Conservation (phyloP, 2,888 invertebrate genomes). For the Caenorhabditis doughertyi region DNA sequence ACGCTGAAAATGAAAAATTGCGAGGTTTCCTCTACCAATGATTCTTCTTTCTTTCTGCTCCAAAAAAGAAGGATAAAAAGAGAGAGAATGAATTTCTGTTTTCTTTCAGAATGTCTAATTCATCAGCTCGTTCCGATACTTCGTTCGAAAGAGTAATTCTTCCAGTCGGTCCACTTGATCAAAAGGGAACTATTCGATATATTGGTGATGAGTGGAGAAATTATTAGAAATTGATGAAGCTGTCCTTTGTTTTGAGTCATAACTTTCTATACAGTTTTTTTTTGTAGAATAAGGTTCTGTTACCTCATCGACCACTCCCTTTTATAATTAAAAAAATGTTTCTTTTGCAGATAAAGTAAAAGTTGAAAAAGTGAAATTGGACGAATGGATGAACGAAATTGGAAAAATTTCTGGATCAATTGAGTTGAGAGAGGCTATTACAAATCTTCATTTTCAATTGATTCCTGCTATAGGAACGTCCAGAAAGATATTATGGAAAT, state of each 20-base stretch:
- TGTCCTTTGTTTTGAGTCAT: slow-evolving; percentile 12
- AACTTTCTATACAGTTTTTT: slow-evolving; percentile 30
- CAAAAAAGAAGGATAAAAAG: not conserved
- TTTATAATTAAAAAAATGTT: not conserved
- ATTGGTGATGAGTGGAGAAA: slow-evolving; percentile 12
- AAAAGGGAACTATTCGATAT: slow-evolving; percentile 3
- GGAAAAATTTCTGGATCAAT: slow-evolving; percentile 28
- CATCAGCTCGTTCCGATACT: slow-evolving; percentile 20
- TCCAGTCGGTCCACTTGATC: not conserved
- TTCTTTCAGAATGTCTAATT: slow-evolving; percentile 27
- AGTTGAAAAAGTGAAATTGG: slow-evolving; percentile 4
- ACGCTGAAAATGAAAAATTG: slow-evolving; percentile 22
- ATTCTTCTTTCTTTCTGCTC: slow-evolving; percentile 8
- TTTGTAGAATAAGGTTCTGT: not conserved
- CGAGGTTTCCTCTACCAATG: slow-evolving; percentile 1
- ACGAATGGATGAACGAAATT: slow-evolving; percentile 40
- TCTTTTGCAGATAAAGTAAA: slow-evolving; percentile 1
- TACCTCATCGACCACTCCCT: not conserved
- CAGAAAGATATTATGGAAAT: slow-evolving; percentile 10
- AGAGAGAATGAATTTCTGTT: too few relatives aligned
- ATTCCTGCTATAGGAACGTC: slow-evolving; percentile 31
- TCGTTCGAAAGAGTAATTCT: slow-evolving; percentile 1
- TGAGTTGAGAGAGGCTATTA: slow-evolving; percentile 42
- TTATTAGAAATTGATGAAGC: not conserved
- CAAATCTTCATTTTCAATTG: slow-evolving; percentile 27